Conservation (phyloP, 37 sponge, comb jelly and placozoan genomes). For the Spongilla lacustris region DNA sequence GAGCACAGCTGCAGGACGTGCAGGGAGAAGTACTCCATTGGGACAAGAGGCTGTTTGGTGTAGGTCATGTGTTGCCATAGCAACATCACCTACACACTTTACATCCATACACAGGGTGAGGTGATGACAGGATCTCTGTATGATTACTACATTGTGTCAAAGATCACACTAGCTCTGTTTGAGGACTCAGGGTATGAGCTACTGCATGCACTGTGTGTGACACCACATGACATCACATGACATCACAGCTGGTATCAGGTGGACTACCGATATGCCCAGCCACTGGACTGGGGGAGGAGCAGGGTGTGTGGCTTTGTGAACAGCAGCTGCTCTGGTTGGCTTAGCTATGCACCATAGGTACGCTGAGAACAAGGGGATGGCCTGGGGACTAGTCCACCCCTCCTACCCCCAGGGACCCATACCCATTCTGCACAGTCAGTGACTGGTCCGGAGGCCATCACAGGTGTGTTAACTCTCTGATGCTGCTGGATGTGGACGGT, state of each 20-base stretch:
- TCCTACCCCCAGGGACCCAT: background rate
- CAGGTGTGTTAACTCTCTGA: conserved; percentile 35
- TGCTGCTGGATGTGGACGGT: too few relatives aligned
- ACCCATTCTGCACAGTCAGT: conserved; percentile 44
- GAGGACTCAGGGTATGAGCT: conserved; percentile 75
- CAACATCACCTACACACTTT: background rate
- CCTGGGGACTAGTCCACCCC: background rate
- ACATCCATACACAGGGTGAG: conserved; percentile 45
- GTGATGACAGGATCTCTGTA: conserved; percentile 40
- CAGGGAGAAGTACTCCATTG: conserved; percentile 56
- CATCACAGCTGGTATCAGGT: conserved; percentile 69
- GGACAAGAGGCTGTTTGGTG: conserved; percentile 76
- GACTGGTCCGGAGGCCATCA: background rate
- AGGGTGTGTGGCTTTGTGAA: conserved; percentile 73
- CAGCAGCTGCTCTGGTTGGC: conserved; percentile 61
- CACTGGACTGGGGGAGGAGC: conserved; percentile 50
- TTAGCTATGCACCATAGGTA: background rate
- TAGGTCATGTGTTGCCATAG: conserved; percentile 4
- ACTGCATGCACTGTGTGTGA: background rate
- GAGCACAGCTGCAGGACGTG: conserved; percentile 67
- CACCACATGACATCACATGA: background rate
- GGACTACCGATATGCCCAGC: conserved; percentile 50
- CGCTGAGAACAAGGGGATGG: too few relatives aligned
- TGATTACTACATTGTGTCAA: conserved; percentile 13
- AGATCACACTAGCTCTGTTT: conserved; percentile 68